phyloP scores from a whole-genome alignment of 2,888 invertebrate genomes.

The Argyresthia albistria region DNA sequence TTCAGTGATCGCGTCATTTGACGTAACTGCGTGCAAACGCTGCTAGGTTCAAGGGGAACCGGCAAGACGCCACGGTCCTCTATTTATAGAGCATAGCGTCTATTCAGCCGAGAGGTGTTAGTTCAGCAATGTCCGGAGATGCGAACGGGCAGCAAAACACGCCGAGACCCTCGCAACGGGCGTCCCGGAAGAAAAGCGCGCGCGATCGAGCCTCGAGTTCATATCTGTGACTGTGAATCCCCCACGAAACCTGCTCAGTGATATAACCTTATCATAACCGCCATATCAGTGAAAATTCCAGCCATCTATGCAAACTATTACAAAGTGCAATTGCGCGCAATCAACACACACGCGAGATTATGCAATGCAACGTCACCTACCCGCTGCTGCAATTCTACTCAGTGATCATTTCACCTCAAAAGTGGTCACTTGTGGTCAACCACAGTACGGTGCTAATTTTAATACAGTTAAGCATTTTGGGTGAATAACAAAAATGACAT shows the following conservation, averaged over 20 bases:
- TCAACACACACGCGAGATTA: slow-evolving; percentile 42
- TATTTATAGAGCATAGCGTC: slow-evolving; percentile 64
- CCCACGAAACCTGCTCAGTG: no score
- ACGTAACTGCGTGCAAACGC: slow-evolving; percentile 16
- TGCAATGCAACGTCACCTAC: slow-evolving; percentile 49
- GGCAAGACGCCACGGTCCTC: slow-evolving; percentile 59
- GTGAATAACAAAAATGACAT: slow-evolving; percentile 67
- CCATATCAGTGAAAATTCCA: slow-evolving; percentile 30
- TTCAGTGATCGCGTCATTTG: slow-evolving; percentile 3
- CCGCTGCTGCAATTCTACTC: slow-evolving; percentile 29
- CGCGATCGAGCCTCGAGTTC: slow-evolving; percentile 20
- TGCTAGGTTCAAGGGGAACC: slow-evolving; percentile 69
- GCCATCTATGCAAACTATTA: slow-evolving; percentile 41
- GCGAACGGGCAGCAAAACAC: slow-evolving; percentile 45
- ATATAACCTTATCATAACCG: background rate
- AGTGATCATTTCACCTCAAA: slow-evolving; percentile 45
- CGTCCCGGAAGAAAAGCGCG: slow-evolving; percentile 27
- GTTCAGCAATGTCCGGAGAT: slow-evolving; percentile 66
- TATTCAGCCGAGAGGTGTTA: slow-evolving; percentile 63
- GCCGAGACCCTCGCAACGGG: slow-evolving; percentile 33
- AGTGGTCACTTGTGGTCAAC: slow-evolving; percentile 28
- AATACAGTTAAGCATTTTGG: slow-evolving; percentile 16
- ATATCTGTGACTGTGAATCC: slow-evolving; percentile 12
- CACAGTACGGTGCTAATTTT: slow-evolving; percentile 13
- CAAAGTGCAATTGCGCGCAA: slow-evolving; percentile 46